Evolutionary conservation across 1,140 invertebrate species (phyloP).

Genomic region (Drosophila pruinosa): DNA sequence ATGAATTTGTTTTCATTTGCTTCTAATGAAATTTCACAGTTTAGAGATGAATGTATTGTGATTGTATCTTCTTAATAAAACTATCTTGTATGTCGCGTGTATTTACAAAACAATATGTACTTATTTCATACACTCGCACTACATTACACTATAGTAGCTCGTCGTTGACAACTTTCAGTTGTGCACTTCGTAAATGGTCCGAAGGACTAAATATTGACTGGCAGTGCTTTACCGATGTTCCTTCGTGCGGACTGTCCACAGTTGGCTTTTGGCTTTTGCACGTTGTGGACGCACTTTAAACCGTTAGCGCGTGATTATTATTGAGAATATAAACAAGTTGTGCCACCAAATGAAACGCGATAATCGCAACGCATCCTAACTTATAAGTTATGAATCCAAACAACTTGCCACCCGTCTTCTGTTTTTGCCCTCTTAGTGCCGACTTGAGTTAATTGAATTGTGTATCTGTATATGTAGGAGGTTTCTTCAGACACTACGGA

Average conservation of each 20-base stretch:
- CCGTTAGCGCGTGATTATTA: background rate
- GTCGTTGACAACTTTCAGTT: slow-evolving; percentile 26
- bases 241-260: slow-evolving; percentile 53
- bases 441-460: background rate
- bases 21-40: background rate
- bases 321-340: background rate
- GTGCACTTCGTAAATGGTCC: slow-evolving; percentile 20
- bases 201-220: slow-evolving; percentile 44
- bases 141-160: background rate
- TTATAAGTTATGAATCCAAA: slow-evolving; percentile 9
- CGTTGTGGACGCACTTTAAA: slow-evolving; percentile 50
- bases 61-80: background rate
- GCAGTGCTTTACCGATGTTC: slow-evolving; percentile 39
- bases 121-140: slow-evolving; percentile 1
- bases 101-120: slow-evolving; percentile 20
- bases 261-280: slow-evolving; percentile 71
- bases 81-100: background rate
- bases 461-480: slow-evolving; percentile 3
- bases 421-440: background rate
- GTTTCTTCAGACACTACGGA: background rate
- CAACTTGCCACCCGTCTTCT: background rate
- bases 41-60: background rate
- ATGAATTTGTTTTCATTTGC: background rate
- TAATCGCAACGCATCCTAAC: slow-evolving; percentile 1
- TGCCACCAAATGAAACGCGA: slow-evolving; percentile 12